Percentiles rank a stretch among this genome's conserved stretches.
These are phyloP conservation scores for Neosalanx taihuensis DNA, from an alignment of 2,797 vertebrate genomes.

Conservation along the genomic window DNA sequence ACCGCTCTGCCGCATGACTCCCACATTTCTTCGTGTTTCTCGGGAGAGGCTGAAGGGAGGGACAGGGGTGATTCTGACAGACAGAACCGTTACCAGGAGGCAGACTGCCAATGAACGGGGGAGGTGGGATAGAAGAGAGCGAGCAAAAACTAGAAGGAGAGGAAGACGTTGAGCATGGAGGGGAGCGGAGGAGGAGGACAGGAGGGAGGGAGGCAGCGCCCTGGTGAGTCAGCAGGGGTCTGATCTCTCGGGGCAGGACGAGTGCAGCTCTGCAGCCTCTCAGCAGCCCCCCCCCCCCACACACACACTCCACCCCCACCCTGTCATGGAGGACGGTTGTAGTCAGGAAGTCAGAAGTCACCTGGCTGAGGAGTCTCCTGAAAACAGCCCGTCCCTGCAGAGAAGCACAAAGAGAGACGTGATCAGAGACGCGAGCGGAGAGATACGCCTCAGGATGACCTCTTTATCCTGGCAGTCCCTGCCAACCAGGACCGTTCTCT, in stretches of 20 bases:
- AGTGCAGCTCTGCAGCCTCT: slow-evolving; percentile 18
- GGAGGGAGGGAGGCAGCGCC: not conserved
- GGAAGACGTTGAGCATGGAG: too few relatives aligned
- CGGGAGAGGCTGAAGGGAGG: too few relatives aligned
- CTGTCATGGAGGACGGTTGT: not conserved
- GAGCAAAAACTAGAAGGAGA: too few relatives aligned
- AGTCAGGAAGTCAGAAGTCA: slow-evolving; percentile 10
- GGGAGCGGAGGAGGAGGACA: slow-evolving; percentile 1
- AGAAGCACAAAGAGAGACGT: not conserved
- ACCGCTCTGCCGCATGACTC: too few relatives aligned
- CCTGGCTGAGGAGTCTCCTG: slow-evolving; percentile 47
- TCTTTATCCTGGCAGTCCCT: too few relatives aligned
- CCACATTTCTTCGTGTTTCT: too few relatives aligned
- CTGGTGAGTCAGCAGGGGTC: slow-evolving; percentile 13
- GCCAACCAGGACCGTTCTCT: too few relatives aligned
- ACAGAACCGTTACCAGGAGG: not conserved
- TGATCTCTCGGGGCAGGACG: slow-evolving; percentile 2
- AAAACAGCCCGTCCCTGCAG: slow-evolving; percentile 47
- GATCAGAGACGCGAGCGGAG: not conserved
- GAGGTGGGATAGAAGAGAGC: not conserved
- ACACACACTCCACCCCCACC: slow-evolving; percentile 1
- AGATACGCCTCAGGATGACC: not conserved
- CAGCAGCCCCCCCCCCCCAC: slow-evolving; percentile 8
- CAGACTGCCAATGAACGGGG: not conserved
- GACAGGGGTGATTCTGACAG: too few relatives aligned